Conservation (phyloP, 1,140 invertebrate species). For the Ceratina japonica region DNA sequence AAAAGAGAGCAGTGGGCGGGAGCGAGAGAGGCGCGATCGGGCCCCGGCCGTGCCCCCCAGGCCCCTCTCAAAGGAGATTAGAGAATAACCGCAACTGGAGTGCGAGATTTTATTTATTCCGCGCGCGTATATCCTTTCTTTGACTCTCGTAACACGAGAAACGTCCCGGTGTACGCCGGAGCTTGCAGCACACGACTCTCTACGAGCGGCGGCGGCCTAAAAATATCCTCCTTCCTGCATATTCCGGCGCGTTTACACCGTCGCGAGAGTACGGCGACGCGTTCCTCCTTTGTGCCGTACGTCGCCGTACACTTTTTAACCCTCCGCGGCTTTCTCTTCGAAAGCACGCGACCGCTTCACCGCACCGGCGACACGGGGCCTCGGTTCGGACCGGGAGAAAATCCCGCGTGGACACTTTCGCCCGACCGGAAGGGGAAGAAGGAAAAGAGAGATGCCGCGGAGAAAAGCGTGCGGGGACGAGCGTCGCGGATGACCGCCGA, state of each 20-base stretch:
- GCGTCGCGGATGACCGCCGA: slow-evolving; percentile 27
- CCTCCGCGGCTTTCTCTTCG: not conserved
- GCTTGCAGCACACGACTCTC: slow-evolving; percentile 46
- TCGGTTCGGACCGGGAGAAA: not conserved
- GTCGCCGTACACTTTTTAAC: not conserved
- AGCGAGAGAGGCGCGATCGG: slow-evolving; percentile 15
- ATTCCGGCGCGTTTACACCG: slow-evolving; percentile 41
- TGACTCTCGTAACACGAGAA: slow-evolving; percentile 53
- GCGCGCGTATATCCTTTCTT: slow-evolving; percentile 33
- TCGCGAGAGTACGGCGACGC: slow-evolving; percentile 10
- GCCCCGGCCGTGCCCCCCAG: slow-evolving; percentile 1
- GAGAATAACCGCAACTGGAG: slow-evolving; percentile 41
- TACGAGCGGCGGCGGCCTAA: slow-evolving; percentile 41
- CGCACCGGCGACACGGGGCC: not conserved
- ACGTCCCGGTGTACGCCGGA: slow-evolving; percentile 31
- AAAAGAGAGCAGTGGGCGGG: not conserved
- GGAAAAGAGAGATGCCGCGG: slow-evolving; percentile 3
- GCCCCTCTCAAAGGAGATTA: slow-evolving; percentile 49
- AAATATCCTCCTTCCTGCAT: slow-evolving; percentile 54
- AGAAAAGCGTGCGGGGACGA: not conserved
- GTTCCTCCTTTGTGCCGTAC: slow-evolving; percentile 26
- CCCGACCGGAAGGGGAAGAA: not conserved
- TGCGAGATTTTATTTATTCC: slow-evolving; percentile 48
- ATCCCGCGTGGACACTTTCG: not conserved
- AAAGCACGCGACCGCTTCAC: not conserved